phyloP scores from a whole-genome alignment of 2,888 invertebrate species.

The Lutraria lutraria region DNA sequence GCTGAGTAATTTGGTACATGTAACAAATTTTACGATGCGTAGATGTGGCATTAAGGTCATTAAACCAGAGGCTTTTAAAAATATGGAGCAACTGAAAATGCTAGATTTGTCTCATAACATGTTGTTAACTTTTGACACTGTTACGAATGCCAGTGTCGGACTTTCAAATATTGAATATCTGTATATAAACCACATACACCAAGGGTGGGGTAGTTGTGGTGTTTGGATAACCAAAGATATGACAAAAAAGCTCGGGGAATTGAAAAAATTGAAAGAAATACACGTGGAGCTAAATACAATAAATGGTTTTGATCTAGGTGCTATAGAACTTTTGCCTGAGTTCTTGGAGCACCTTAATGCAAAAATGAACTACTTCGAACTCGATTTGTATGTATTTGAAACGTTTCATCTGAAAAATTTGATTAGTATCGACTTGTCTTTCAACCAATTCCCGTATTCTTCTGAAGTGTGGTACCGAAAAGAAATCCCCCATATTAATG shows the following conservation, averaged over 20 bases:
- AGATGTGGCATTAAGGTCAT: slow-evolving; percentile 32
- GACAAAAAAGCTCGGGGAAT: not conserved
- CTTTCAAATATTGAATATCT: slow-evolving; percentile 8
- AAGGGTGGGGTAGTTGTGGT: slow-evolving; percentile 22
- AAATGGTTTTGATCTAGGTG: slow-evolving; percentile 12
- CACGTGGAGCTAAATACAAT: slow-evolving; percentile 44
- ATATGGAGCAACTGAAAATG: not conserved
- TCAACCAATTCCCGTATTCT: slow-evolving; percentile 41
- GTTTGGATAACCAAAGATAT: not conserved
- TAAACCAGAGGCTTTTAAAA: slow-evolving; percentile 29
- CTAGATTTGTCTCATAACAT: slow-evolving; percentile 45
- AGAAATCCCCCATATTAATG: no score
- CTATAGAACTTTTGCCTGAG: slow-evolving; percentile 9
- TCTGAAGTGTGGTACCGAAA: not conserved
- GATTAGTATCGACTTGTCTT: slow-evolving; percentile 41
- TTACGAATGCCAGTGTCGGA: slow-evolving; percentile 1
- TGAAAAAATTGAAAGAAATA: slow-evolving; percentile 41
- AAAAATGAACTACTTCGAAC: slow-evolving; percentile 43
- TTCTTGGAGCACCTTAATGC: slow-evolving; percentile 15
- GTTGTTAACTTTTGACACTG: slow-evolving; percentile 25
- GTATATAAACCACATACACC: slow-evolving; percentile 27
- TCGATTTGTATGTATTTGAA: slow-evolving; percentile 32
- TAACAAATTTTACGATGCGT: slow-evolving; percentile 23
- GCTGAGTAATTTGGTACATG: slow-evolving; percentile 26
- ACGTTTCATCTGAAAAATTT: slow-evolving; percentile 8